Evolutionary conservation across 23 tunicate genomes (phyloP).

Genomic region (Ciona savignyi): DNA sequence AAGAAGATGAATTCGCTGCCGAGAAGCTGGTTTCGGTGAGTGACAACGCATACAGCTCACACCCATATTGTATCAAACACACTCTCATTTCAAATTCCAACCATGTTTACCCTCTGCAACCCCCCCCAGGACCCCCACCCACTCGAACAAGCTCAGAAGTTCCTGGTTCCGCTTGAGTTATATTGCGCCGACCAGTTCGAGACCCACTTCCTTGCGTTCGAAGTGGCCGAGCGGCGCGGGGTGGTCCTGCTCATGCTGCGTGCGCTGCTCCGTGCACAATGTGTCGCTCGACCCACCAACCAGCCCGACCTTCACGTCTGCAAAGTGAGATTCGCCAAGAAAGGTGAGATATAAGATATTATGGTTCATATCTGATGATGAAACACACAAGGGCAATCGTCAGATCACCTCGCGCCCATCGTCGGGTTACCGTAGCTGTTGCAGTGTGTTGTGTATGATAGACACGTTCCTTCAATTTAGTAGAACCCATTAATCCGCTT

Average conservation of each 20-base stretch:
- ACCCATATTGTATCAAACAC: no score
- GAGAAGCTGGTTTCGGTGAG: constrained; percentile 57
- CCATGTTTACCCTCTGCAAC: no score
- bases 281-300: constrained; percentile 28
- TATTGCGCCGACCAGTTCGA: constrained; percentile 24
- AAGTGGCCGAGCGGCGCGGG: constrained; percentile 44
- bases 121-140: constrained; percentile 75
- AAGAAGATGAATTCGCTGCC: constrained; percentile 58
- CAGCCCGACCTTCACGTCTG: constrained; percentile 45
- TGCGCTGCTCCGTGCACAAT: constrained; percentile 40
- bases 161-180: constrained; percentile 44
- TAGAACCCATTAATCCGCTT: no score
- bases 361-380: no score
- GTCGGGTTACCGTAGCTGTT: not conserved
- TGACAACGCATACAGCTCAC: no score
- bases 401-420: not conserved
- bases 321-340: constrained; percentile 45
- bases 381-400: no score
- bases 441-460: no score
- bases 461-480: no score
- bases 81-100: no score
- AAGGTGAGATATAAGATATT: constrained; percentile 25
- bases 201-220: constrained; percentile 73
- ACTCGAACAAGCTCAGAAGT: constrained; percentile 54
- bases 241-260: constrained; percentile 72